Evolutionary conservation across 2,888 invertebrate genomes (phyloP).

Genomic region (Acrobasis consociella): DNA sequence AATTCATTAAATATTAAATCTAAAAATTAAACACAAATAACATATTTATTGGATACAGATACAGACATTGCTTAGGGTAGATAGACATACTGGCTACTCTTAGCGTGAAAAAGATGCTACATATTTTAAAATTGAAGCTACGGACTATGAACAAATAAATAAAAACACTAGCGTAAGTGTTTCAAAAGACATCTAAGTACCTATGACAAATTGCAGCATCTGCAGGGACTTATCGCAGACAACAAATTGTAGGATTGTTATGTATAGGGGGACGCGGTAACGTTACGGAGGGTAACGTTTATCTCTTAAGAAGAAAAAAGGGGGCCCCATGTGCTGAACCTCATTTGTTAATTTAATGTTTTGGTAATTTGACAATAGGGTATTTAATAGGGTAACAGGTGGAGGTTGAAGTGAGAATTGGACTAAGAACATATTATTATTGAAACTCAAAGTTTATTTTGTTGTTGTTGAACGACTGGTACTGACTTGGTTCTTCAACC

Average conservation of each 20-base stretch:
- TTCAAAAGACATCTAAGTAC: neutral
- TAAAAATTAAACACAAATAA: too few species aligned
- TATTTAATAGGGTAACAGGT: neutral
- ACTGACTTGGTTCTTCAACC: too few species aligned
- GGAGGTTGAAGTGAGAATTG: neutral
- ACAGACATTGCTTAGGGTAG: too few species aligned
- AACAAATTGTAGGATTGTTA: slow-evolving; percentile 12
- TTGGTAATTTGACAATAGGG: slow-evolving; percentile 16
- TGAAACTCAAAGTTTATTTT: too few species aligned
- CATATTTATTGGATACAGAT: too few species aligned
- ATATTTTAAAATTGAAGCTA: too few species aligned
- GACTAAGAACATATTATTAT: too few species aligned
- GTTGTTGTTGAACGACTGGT: too few species aligned
- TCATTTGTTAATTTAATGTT: slow-evolving; percentile 17
- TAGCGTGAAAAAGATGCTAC: too few species aligned
- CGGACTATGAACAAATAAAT: neutral
- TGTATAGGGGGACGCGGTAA: slow-evolving; percentile 11
- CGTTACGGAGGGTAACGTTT: neutral
- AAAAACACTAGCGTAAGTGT: neutral
- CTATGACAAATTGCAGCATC: neutral
- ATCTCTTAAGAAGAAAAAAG: slow-evolving; percentile 17
- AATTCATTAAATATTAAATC: too few species aligned
- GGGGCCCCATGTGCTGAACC: slow-evolving; percentile 40
- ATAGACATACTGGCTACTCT: too few species aligned
- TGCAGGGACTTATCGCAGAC: slow-evolving; percentile 7